These are phyloP conservation scores for Caradrina kadenii DNA, from an alignment of 2,888 invertebrate species.

Conservation along the genomic window DNA sequence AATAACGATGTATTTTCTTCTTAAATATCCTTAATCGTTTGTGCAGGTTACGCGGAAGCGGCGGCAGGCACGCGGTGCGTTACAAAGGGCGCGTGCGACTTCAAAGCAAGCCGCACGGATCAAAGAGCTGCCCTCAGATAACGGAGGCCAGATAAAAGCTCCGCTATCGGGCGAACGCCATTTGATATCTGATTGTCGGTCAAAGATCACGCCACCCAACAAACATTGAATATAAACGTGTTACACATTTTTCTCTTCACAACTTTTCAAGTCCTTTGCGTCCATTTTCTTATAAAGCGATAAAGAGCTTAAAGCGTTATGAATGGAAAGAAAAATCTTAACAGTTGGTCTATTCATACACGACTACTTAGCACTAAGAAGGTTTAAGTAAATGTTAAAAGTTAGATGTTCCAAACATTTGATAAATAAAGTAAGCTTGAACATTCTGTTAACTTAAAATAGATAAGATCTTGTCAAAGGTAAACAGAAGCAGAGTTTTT, in stretches of 20 bases:
- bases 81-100: slow-evolving; percentile 80
- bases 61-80: slow-evolving; percentile 60
- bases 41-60: slow-evolving; percentile 75
- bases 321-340: slow-evolving; percentile 43
- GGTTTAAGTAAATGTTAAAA: slow-evolving; percentile 29
- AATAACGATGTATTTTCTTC: slow-evolving; percentile 71
- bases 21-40: slow-evolving; percentile 77
- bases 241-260: slow-evolving; percentile 67
- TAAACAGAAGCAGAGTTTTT: slow-evolving; percentile 1
- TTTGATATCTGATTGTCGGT: slow-evolving; percentile 86
- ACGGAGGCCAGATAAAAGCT: slow-evolving; percentile 80
- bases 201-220: slow-evolving; percentile 74
- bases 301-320: slow-evolving; percentile 56
- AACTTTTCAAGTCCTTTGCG: slow-evolving; percentile 62
- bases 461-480: neutral
- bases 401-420: slow-evolving; percentile 11
- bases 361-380: slow-evolving; percentile 29
- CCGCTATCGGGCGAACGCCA: slow-evolving; percentile 74
- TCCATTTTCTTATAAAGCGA: slow-evolving; percentile 56
- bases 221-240: slow-evolving; percentile 76
- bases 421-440: neutral
- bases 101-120: slow-evolving; percentile 81
- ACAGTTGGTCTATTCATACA: slow-evolving; percentile 31
- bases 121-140: slow-evolving; percentile 81
- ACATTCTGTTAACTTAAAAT: slow-evolving; percentile 1